Evolutionary conservation across 1,140 invertebrate species (phyloP), one percentile per base, ranked within the genome.

Genomic region (Arctopsyche grandis): DNA sequence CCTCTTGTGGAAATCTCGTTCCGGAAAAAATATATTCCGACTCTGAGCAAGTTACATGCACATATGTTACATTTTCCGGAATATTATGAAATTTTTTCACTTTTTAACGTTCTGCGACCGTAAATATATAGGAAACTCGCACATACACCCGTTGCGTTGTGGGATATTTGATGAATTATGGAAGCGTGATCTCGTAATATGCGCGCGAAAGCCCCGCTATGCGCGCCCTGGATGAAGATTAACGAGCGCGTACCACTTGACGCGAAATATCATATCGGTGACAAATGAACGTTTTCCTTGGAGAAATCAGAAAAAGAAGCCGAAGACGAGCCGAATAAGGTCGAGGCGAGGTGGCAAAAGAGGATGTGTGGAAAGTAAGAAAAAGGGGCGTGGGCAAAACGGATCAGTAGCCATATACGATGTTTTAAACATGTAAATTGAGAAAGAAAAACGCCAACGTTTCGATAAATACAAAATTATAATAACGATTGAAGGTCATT

Each of bases 281-380:
- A 78, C 77, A 78, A 78, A 78, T 78, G 77, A 78, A 78, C 77
- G 77, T 78, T 78, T 71, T 56, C 77, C 77, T 73, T 70, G 77
- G 77, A 78, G 77, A 78, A 78, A 78, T 78, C 77, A 78, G 19
- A 60, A 78, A 78, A 78, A 71, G 63, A 66, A 66, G 63, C 63
- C 14, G 22, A 52, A 52, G 12, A 52, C 3, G 16, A 52, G 48
- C 48, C 16, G 48, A 16, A 52, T 14, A 52, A 52, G 16, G 16
- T 12, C 12, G 48, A 52, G 12, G 12, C 1, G 48, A 52, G 1
- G 48, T 52, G 16, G 48, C 12, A 10, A 10, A 10, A 52, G 16
- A 5, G 12, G 48, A 12, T 14, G 48, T 46, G 44, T 46, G 5
- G 12, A 12, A 52, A 12, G 16, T 52, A 10, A 52, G 48, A 10